Conservation (phyloP, 2,888 invertebrate species). For the Leptinotarsa rubiginosa region DNA sequence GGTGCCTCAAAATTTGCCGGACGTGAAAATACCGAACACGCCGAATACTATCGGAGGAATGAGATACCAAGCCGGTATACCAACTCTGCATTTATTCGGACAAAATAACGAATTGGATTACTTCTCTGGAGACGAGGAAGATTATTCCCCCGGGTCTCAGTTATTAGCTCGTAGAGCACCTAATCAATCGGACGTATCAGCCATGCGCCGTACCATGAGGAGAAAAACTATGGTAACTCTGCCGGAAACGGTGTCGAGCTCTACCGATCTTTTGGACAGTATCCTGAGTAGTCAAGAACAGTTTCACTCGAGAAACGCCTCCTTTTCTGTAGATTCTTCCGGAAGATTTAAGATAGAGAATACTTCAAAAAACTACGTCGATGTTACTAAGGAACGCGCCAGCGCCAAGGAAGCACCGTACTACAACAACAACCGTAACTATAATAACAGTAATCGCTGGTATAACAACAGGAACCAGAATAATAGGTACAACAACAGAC, state of each 20-base stretch:
- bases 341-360: conserved; percentile 72
- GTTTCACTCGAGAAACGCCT: conserved; percentile 75
- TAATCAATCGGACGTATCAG: conserved; percentile 63
- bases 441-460: conserved; percentile 31
- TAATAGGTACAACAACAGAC: conserved; percentile 43
- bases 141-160: conserved; percentile 43
- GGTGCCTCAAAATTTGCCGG: conserved; percentile 60
- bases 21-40: conserved; percentile 54
- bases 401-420: conserved; percentile 37
- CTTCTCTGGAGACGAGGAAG: conserved; percentile 66
- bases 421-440: conserved; percentile 35
- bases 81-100: conserved; percentile 76
- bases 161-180: conserved; percentile 62
- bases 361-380: conserved; percentile 37
- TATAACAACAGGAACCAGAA: conserved; percentile 37
- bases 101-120: conserved; percentile 77
- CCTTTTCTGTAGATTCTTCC: conserved; percentile 72
- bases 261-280: conserved; percentile 74
- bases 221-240: conserved; percentile 65
- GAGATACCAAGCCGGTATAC: conserved; percentile 67
- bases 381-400: conserved; percentile 38
- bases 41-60: conserved; percentile 47
- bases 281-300: conserved; percentile 79
- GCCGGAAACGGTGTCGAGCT: conserved; percentile 64
- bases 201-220: conserved; percentile 59